Conservation (phyloP, 2,797 vertebrate genomes). For the Pipistrellus kuhlii region DNA sequence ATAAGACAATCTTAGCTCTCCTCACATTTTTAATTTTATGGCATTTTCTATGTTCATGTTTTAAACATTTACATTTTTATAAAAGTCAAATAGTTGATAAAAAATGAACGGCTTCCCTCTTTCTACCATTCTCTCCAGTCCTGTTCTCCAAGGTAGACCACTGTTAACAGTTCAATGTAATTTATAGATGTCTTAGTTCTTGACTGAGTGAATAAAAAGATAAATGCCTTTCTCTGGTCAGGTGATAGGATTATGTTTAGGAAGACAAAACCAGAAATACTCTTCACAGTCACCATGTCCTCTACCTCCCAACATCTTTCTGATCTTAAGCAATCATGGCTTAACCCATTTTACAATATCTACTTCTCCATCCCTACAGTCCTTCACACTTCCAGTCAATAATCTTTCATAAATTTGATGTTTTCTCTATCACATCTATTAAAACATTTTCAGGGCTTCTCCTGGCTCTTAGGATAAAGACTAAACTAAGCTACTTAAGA, state of each 20-base stretch:
- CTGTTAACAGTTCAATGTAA: not conserved
- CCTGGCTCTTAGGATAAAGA: not conserved
- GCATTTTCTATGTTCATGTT: constrained; percentile 14
- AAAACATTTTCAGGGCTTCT: not conserved
- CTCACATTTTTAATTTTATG: not conserved
- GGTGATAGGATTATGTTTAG: not conserved
- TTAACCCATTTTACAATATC: not conserved
- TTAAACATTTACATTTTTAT: constrained; percentile 26
- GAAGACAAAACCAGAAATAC: not conserved
- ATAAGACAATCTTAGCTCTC: not conserved
- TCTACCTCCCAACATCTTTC: not conserved
- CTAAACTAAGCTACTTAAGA: not conserved
- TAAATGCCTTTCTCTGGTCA: constrained; percentile 1
- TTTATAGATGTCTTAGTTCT: constrained; percentile 18
- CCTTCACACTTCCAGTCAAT: not conserved
- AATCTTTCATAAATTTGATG: not conserved
- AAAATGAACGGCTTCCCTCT: not conserved
- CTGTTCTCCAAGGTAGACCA: not conserved
- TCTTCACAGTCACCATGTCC: not conserved
- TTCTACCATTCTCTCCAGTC: not conserved
- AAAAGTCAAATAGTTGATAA: not conserved
- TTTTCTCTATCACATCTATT: not conserved
- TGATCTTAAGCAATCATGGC: not conserved
- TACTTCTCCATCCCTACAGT: not conserved
- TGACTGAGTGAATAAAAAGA: not conserved